A percentile compares a stretch with the other conserved stretches of the same genome.
phyloP scores from a whole-genome alignment of 2,888 invertebrate species.

The Aphodius sticticus region DNA sequence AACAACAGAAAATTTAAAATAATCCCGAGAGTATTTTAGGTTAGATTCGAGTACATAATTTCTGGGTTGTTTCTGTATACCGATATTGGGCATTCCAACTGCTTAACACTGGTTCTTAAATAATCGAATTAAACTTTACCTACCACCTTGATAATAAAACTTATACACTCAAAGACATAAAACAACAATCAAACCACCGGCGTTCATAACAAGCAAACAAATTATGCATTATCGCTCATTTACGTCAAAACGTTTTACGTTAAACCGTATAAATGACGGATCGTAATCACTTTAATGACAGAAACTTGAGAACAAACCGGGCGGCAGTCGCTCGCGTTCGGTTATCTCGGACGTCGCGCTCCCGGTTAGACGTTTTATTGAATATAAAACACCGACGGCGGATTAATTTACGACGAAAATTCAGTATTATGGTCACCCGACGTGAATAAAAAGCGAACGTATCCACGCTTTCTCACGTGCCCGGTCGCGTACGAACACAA shows the following conservation, averaged over 20 bases:
- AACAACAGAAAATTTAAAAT: too few relatives aligned
- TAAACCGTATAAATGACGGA: neutral
- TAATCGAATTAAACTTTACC: neutral
- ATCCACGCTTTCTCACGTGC: constrained; percentile 4
- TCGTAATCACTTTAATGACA: neutral
- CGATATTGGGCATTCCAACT: too few relatives aligned
- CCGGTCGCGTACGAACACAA: neutral
- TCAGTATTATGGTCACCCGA: neutral
- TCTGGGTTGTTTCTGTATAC: too few relatives aligned
- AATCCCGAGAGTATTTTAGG: too few relatives aligned
- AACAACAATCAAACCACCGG: neutral
- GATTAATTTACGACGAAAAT: neutral
- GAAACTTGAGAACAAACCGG: neutral
- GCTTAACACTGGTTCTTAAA: too few relatives aligned
- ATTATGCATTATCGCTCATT: constrained; percentile 4
- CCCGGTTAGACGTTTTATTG: neutral
- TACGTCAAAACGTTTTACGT: neutral
- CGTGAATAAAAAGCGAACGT: neutral
- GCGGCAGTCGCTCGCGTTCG: neutral
- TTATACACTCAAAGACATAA: neutral
- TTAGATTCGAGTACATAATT: too few relatives aligned
- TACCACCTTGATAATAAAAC: neutral
- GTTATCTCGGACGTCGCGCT: neutral
- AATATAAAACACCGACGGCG: neutral
- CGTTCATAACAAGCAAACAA: neutral